A percentile compares a stretch with the other conserved stretches of the same genome.
These are phyloP conservation scores for Buathra laborator DNA, from an alignment of 2,888 invertebrate genomes.

Conservation along the genomic window DNA sequence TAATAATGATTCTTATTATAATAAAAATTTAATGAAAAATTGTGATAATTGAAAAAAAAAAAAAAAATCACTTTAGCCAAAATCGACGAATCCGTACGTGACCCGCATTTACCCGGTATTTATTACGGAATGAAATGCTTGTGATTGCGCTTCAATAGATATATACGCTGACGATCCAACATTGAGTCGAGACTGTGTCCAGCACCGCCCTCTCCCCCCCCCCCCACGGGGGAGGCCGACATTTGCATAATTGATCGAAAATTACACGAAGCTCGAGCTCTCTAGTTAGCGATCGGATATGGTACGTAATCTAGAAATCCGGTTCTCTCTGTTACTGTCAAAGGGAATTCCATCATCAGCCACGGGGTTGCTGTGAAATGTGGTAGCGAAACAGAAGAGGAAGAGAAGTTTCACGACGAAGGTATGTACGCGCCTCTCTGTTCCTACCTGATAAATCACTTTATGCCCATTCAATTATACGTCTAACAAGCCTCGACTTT, in stretches of 20 bases:
- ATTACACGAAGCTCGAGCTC: conserved; percentile 56
- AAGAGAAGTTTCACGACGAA: not conserved
- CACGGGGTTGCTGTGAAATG: not conserved
- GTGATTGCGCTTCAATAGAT: not conserved
- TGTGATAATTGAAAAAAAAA: not conserved
- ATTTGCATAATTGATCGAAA: conserved; percentile 69
- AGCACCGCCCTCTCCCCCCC: too few species aligned
- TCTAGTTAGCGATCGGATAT: conserved; percentile 60
- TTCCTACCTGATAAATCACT: conserved; percentile 43
- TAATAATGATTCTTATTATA: not conserved
- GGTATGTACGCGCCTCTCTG: not conserved
- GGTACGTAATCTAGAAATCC: conserved; percentile 48
- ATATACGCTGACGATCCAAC: not conserved
- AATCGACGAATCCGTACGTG: not conserved
- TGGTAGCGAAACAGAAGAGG: not conserved
- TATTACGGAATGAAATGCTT: not conserved
- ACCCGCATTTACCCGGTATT: not conserved
- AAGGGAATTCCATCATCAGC: conserved; percentile 40
- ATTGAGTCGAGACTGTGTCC: not conserved
- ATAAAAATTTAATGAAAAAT: not conserved
- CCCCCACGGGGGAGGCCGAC: conserved; percentile 8
- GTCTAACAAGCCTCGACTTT: conserved; percentile 39
- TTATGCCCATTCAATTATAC: conserved; percentile 54
- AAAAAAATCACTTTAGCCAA: not conserved
- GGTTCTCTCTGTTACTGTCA: conserved; percentile 43